Evolutionary conservation across 2,797 vertebrate species (phyloP).

Genomic region (Pseudotriccus pelzelni): DNA sequence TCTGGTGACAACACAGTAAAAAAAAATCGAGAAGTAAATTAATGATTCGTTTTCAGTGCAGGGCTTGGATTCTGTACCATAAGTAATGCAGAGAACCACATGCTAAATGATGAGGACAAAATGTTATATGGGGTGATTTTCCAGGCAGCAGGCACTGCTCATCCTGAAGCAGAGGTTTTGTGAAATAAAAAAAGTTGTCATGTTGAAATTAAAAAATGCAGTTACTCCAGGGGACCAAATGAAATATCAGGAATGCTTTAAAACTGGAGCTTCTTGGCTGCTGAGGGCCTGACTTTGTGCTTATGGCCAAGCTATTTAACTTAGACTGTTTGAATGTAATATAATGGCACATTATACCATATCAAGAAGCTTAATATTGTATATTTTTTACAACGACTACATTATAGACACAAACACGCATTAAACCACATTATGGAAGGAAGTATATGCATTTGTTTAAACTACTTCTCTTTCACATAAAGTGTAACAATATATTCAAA

Average conservation of each 20-base stretch:
- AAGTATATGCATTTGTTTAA: background rate
- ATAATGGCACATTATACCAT: background rate
- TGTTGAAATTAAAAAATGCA: background rate
- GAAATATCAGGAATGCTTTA: background rate
- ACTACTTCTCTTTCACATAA: background rate
- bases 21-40: background rate
- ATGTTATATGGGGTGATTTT: background rate
- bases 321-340: background rate
- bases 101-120: background rate
- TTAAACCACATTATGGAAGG: background rate
- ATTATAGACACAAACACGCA: background rate
- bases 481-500: background rate
- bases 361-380: background rate
- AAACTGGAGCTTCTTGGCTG: background rate
- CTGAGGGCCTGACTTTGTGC: background rate
- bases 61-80: background rate
- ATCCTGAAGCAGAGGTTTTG: background rate
- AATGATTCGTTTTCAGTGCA: background rate
- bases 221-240: background rate
- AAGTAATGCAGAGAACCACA: slow-evolving; percentile 25
- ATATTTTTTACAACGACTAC: background rate
- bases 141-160: background rate
- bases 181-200: slow-evolving; percentile 11
- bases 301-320: background rate
- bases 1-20: background rate